Percentiles rank a stretch among this genome's conserved stretches.
These are phyloP conservation scores for Microtus oregoni DNA, from an alignment of 2,113 vertebrate genomes.

Conservation along the genomic window DNA sequence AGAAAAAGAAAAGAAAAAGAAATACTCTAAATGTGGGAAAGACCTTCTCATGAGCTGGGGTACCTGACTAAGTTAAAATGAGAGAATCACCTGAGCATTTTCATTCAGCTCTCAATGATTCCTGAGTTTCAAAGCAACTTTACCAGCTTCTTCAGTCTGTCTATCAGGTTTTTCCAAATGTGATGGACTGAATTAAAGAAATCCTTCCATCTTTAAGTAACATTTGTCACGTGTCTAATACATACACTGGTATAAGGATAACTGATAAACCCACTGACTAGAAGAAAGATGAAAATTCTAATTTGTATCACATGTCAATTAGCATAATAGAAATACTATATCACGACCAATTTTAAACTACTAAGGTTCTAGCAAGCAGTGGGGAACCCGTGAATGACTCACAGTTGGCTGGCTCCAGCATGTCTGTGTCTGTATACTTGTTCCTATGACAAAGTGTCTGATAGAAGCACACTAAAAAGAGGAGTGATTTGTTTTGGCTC, in stretches of 20 bases:
- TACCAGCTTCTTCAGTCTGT: not conserved
- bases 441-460: not conserved
- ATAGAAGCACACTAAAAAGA: not conserved
- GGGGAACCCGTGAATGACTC: constrained; percentile 32
- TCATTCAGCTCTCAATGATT: not conserved
- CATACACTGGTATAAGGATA: not conserved
- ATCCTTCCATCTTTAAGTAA: not conserved
- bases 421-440: not conserved
- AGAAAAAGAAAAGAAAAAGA: not conserved
- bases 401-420: not conserved
- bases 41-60: not conserved
- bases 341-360: not conserved
- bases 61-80: not conserved
- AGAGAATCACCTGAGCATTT: not conserved
- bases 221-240: not conserved
- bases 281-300: not conserved
- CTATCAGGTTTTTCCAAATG: not conserved
- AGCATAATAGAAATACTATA: not conserved
- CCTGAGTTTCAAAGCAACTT: not conserved
- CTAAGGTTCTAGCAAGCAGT: not conserved
- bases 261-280: not conserved
- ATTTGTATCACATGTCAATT: constrained; percentile 25
- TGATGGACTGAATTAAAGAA: not conserved
- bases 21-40: not conserved
- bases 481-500: not conserved